phyloP scores from a whole-genome alignment of 2,113 vertebrate species.

The Myocastor coypus region DNA sequence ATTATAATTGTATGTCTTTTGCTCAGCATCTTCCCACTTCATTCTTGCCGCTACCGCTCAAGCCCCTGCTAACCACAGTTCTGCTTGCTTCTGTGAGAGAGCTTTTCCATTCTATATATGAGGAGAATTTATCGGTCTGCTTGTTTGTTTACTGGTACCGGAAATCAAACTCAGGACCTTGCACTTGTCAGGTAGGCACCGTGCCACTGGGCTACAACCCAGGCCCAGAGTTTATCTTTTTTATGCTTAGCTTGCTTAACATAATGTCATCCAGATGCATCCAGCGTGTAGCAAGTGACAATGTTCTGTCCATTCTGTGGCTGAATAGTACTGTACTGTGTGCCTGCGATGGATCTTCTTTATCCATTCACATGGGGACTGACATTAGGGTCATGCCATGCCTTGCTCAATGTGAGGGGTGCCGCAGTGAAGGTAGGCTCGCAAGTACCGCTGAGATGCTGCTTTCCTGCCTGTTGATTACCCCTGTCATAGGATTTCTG shows the following conservation, averaged over 20 bases:
- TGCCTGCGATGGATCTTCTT: background rate
- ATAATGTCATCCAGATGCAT: background rate
- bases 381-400: no score
- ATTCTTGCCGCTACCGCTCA: no score
- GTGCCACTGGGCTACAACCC: no score
- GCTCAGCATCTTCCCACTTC: background rate
- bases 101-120: background rate
- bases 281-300: background rate
- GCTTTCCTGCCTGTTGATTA: no score
- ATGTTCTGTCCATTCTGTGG: background rate
- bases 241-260: background rate
- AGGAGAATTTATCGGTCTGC: background rate
- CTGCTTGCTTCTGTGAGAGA: background rate
- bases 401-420: background rate
- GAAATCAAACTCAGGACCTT: no score
- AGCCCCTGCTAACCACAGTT: background rate
- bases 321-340: background rate
- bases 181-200: no score
- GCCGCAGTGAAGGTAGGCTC: no score
- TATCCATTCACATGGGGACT: background rate
- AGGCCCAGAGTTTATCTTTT: no score
- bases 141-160: no score
- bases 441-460: background rate
- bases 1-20: background rate
- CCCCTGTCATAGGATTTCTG: background rate